These are phyloP conservation scores for Lochmaea capreae DNA, from an alignment of 2,888 invertebrate species.

Conservation along the genomic window DNA sequence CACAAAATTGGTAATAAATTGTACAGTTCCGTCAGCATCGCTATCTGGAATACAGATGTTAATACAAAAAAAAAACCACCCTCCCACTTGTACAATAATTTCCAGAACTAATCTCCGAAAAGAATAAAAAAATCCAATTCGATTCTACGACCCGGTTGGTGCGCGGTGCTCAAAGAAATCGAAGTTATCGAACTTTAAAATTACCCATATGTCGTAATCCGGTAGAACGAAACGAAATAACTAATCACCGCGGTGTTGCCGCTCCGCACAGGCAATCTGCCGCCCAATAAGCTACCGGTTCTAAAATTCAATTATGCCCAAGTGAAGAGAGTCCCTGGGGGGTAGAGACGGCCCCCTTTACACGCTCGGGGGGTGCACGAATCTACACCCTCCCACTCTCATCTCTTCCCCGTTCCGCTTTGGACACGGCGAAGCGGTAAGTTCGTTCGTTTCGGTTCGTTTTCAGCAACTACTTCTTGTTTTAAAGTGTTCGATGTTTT, in stretches of 20 bases:
- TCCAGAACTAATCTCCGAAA: conserved; percentile 16
- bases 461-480: neutral
- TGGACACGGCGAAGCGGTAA: conserved; percentile 13
- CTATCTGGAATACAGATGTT: neutral
- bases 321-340: conserved; percentile 60
- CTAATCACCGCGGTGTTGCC: conserved; percentile 61
- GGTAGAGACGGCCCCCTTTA: conserved; percentile 48
- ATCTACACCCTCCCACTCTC: conserved; percentile 29
- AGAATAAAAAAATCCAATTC: conserved; percentile 22
- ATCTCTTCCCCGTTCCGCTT: conserved; percentile 8
- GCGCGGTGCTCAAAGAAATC: conserved; percentile 45
- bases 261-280: conserved; percentile 60
- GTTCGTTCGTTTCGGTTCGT: neutral
- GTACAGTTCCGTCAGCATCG: too few relatives aligned
- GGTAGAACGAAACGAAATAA: conserved; percentile 63
- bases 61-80: neutral
- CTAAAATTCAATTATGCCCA: conserved; percentile 66
- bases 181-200: conserved; percentile 59
- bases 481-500: neutral
- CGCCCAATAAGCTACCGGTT: conserved; percentile 65
- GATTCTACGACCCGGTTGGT: conserved; percentile 5
- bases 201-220: conserved; percentile 64
- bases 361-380: conserved; percentile 38
- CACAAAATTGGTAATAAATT: too few relatives aligned
- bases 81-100: conserved; percentile 9